phyloP scores from a whole-genome alignment of 2,797 vertebrate genomes.

The Malurus splendens region DNA sequence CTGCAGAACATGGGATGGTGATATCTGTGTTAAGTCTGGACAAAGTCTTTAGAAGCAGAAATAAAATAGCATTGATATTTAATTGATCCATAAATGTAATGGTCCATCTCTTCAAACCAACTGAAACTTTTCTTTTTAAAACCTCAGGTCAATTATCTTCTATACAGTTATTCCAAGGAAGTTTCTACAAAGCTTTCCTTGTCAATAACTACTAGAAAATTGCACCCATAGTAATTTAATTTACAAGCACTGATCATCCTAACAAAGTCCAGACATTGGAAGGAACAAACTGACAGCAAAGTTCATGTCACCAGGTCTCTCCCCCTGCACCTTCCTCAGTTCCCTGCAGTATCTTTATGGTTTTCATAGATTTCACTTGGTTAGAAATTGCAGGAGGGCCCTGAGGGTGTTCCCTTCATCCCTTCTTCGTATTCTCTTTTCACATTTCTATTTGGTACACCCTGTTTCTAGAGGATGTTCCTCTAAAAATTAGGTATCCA shows the following conservation, averaged over 20 bases:
- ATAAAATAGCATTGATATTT: not conserved
- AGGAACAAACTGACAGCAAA: not conserved
- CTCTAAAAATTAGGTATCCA: not conserved
- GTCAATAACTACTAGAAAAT: not conserved
- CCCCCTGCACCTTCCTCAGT: not conserved
- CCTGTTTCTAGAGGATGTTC: not conserved
- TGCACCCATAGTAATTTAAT: not conserved
- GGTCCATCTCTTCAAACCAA: not conserved
- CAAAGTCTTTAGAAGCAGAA: not conserved
- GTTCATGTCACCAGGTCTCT: not conserved
- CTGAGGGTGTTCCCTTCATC: not conserved
- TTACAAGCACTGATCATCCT: not conserved
- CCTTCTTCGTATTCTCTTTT: not conserved
- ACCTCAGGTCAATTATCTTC: not conserved
- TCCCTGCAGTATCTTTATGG: not conserved
- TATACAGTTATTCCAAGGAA: not conserved
- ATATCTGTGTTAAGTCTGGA: not conserved
- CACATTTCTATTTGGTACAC: not conserved
- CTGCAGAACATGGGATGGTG: accelerated
- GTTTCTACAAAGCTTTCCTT: not conserved
- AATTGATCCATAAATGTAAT: not conserved
- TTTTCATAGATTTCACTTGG: not conserved
- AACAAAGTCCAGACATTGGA: not conserved
- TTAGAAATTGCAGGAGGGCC: not conserved
- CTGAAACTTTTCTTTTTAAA: not conserved